Evolutionary conservation across 2,113 vertebrate genomes (phyloP).

Genomic region (Varanus salvator): DNA sequence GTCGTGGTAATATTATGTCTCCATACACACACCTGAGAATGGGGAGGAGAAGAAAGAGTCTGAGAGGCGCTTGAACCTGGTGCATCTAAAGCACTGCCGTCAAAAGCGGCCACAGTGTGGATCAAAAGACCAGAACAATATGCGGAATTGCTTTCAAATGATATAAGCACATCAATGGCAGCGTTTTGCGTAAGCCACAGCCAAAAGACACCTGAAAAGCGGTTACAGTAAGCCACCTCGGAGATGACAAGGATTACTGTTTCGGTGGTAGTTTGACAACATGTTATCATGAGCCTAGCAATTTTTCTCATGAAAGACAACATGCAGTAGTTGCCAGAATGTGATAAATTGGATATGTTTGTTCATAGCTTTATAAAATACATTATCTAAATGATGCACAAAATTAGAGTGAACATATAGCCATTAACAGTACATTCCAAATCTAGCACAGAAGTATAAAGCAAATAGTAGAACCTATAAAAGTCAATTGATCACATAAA

Average conservation of each 20-base stretch:
- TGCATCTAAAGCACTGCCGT: slow-evolving; percentile 38
- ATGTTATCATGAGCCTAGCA: slow-evolving; percentile 46
- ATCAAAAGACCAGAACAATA: slow-evolving; percentile 65
- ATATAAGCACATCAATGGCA: slow-evolving; percentile 51
- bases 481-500: not conserved
- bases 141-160: slow-evolving; percentile 67
- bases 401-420: not conserved
- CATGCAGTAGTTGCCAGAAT: slow-evolving; percentile 18
- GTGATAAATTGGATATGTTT: not conserved
- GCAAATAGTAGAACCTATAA: not conserved
- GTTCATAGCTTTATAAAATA: not conserved
- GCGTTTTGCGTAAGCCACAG: slow-evolving; percentile 64
- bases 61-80: not conserved
- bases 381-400: not conserved
- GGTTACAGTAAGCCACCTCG: slow-evolving; percentile 65
- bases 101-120: slow-evolving; percentile 52
- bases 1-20: not conserved
- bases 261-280: slow-evolving; percentile 54
- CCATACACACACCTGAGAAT: not conserved
- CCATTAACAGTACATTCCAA: not conserved
- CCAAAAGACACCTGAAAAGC: slow-evolving; percentile 61
- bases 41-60: no score
- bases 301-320: slow-evolving; percentile 35
- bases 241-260: slow-evolving; percentile 61
- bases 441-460: not conserved